Conservation (phyloP, 1,140 invertebrate genomes). For the Lamellibrachia luymesi region DNA sequence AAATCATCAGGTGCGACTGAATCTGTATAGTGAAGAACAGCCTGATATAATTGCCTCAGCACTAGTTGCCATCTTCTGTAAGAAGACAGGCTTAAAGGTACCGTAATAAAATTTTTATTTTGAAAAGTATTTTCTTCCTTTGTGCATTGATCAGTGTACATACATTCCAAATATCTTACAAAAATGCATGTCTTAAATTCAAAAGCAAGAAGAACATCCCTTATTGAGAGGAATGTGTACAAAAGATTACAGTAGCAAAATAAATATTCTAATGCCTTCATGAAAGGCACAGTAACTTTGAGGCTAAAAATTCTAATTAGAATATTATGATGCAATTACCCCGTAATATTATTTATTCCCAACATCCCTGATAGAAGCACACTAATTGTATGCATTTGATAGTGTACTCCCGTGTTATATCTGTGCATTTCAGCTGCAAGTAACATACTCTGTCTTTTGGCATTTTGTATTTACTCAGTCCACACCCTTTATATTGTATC, state of each 20-base stretch:
- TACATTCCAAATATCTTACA: too few relatives aligned
- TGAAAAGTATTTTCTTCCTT: neutral
- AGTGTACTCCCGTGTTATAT: too few relatives aligned
- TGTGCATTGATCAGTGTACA: too few relatives aligned
- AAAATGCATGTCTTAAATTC: too few relatives aligned
- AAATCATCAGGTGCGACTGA: constrained; percentile 33
- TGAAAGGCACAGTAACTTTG: neutral
- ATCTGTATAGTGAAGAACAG: constrained; percentile 35
- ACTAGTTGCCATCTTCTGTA: constrained; percentile 37
- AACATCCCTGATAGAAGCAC: too few relatives aligned
- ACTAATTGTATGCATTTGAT: too few relatives aligned
- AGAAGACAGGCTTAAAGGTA: constrained; percentile 34
- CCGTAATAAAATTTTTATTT: neutral
- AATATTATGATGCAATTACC: neutral
- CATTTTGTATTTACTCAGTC: too few relatives aligned
- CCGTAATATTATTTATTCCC: too few relatives aligned
- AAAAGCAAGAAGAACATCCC: neutral
- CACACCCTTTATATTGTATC: too few relatives aligned
- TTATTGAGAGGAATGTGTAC: neutral
- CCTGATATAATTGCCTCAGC: constrained; percentile 36
- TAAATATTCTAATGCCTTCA: neutral
- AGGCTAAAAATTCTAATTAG: neutral
- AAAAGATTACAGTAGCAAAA: neutral
- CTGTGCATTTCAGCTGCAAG: too few relatives aligned
- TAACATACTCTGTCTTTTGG: too few relatives aligned